Conservation (phyloP, 1,140 invertebrate species). For the Adelges cooleyi region DNA sequence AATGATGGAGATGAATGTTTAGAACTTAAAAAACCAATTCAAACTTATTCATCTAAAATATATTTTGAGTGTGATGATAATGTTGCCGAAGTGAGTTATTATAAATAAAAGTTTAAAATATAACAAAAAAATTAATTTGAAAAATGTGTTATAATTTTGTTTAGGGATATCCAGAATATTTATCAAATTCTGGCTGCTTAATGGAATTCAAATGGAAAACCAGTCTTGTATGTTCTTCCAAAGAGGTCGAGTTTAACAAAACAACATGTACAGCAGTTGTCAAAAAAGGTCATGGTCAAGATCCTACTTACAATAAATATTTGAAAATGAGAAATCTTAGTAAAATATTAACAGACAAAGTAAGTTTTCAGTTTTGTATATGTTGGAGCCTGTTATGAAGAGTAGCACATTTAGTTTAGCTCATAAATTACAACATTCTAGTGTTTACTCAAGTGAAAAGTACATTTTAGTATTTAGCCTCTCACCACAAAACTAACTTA, state of each 20-base stretch:
- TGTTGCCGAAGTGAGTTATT: not conserved
- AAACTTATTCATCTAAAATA: not conserved
- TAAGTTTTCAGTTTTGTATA: not conserved
- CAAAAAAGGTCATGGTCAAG: not conserved
- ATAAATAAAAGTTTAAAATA: not conserved
- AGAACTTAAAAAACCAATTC: not conserved
- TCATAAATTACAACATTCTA: not conserved
- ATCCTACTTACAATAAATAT: not conserved
- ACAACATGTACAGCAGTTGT: not conserved
- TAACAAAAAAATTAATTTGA: no score
- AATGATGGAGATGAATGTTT: not conserved
- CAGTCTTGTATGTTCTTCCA: not conserved
- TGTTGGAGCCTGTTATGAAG: not conserved
- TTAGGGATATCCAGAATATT: not conserved
- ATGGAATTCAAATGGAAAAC: slow-evolving; percentile 1
- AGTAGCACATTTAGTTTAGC: not conserved
- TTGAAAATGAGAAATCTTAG: not conserved
- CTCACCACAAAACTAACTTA: not conserved
- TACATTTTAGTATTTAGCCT: not conserved
- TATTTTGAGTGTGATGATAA: not conserved
- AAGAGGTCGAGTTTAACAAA: not conserved
- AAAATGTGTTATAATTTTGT: no score
- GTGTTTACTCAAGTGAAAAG: not conserved
- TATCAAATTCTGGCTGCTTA: not conserved
- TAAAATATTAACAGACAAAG: not conserved